These are phyloP conservation scores for Gambusia holbrooki DNA, from an alignment of 2,113 vertebrate species.

Conservation along the genomic window DNA sequence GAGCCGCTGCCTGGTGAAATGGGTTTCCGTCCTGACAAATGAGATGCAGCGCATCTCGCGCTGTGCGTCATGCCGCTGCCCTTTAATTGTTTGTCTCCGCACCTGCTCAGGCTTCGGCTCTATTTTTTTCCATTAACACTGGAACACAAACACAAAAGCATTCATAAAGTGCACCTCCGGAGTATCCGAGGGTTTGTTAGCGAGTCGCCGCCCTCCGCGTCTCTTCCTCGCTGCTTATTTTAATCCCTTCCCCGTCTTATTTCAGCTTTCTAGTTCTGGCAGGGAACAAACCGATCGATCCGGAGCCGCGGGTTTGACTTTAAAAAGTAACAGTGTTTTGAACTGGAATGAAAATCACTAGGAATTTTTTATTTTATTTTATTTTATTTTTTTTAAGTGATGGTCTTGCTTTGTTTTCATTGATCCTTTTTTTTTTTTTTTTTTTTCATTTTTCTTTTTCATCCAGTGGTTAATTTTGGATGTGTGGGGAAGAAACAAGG, in stretches of 20 bases:
- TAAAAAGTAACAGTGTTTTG: conserved; percentile 48
- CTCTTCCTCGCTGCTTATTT: neutral
- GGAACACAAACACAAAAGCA: neutral
- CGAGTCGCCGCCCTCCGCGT: neutral
- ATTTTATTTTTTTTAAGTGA: neutral
- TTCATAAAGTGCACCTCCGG: neutral
- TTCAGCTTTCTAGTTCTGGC: conserved; percentile 29
- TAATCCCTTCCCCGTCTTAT: conserved; percentile 37
- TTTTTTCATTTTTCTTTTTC: conserved; percentile 22
- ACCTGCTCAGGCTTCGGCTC: too few relatives aligned
- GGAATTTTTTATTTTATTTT: neutral
- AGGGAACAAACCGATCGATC: conserved; percentile 62
- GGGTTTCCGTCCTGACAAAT: too few relatives aligned
- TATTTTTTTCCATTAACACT: too few relatives aligned
- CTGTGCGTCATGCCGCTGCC: too few relatives aligned
- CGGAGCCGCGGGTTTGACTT: conserved; percentile 40
- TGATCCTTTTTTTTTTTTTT: conserved; percentile 29
- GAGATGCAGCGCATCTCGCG: too few relatives aligned
- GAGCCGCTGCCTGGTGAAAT: too few relatives aligned
- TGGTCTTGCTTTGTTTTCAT: conserved; percentile 41
- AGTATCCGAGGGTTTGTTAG: neutral
- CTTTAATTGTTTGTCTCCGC: too few relatives aligned
- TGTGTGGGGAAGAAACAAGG: conserved; percentile 9
- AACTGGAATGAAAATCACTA: conserved; percentile 29
- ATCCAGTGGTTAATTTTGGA: conserved; percentile 10